phyloP scores from a whole-genome alignment of 2,888 invertebrate species.

The Torymus texanus region DNA sequence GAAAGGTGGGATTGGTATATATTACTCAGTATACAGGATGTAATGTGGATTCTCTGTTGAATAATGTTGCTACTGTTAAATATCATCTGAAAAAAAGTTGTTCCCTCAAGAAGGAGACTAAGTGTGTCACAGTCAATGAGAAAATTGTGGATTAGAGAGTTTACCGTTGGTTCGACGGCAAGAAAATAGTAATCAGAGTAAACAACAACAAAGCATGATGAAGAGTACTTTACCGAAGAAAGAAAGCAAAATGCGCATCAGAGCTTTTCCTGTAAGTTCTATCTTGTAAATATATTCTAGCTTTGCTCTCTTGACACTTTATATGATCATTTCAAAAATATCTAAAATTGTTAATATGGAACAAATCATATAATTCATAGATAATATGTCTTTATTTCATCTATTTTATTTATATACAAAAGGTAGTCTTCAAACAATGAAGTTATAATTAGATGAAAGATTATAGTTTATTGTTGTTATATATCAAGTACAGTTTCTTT shows the following conservation, averaged over 20 bases:
- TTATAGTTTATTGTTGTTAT: not conserved
- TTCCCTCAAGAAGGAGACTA: conserved; percentile 3
- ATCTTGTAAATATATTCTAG: not conserved
- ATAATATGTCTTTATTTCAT: too few relatives aligned
- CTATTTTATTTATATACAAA: conserved; percentile 4
- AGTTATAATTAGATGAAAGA: not conserved
- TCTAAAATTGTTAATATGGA: too few relatives aligned
- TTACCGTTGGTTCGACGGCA: conserved; percentile 36
- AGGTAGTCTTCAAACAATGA: conserved; percentile 1
- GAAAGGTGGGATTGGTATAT: too few relatives aligned
- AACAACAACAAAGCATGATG: conserved; percentile 76
- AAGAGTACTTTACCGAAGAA: conserved; percentile 88
- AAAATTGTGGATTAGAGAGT: conserved; percentile 34
- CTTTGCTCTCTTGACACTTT: not conserved
- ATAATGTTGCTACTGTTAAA: conserved; percentile 16
- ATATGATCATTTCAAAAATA: too few relatives aligned
- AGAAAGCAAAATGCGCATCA: conserved; percentile 97
- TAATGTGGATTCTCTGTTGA: not conserved
- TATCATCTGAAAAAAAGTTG: not conserved
- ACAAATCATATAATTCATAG: too few relatives aligned
- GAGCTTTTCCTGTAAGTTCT: conserved; percentile 95
- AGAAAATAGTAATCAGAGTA: conserved; percentile 40
- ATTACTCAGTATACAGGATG: too few relatives aligned
- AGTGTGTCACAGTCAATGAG: conserved; percentile 44
- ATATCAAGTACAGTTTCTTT: not conserved